Evolutionary conservation across 2,888 invertebrate species (phyloP).

Genomic region (Asteroscopus sphinx): DNA sequence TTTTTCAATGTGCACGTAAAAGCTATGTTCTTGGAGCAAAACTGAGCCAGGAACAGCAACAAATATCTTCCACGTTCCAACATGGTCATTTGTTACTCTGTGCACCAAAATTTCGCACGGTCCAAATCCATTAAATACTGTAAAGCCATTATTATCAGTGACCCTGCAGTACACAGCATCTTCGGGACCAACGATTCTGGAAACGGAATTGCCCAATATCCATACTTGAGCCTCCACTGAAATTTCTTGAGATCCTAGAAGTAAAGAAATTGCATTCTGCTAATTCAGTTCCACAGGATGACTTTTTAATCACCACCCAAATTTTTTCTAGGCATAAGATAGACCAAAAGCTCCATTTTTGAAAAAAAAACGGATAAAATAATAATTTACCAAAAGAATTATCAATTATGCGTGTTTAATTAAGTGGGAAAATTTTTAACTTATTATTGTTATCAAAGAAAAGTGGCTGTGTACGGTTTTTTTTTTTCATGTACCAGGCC

Average conservation of each 20-base stretch:
- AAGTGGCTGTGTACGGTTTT: no score
- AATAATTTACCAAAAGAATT: no score
- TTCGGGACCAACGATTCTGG: slow-evolving; percentile 69
- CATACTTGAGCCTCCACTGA: slow-evolving; percentile 27
- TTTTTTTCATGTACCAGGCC: no score
- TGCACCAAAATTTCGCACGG: slow-evolving; percentile 70
- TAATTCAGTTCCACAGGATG: no score
- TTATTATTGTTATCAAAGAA: no score
- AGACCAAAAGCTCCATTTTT: no score
- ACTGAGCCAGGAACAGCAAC: slow-evolving; percentile 69
- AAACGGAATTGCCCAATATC: slow-evolving; percentile 61
- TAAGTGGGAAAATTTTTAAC: no score
- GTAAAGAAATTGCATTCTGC: neutral
- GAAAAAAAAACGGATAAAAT: no score
- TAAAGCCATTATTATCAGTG: slow-evolving; percentile 57
- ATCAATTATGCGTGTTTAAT: no score
- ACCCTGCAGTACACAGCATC: slow-evolving; percentile 76
- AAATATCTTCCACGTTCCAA: slow-evolving; percentile 73
- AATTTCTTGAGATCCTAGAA: slow-evolving; percentile 21
- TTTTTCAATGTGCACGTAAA: slow-evolving; percentile 63
- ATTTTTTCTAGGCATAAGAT: no score
- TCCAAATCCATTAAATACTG: slow-evolving; percentile 74
- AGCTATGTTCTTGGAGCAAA: slow-evolving; percentile 57
- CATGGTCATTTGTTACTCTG: slow-evolving; percentile 65
- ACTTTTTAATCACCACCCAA: no score